These are phyloP conservation scores for Centropyge bicolor DNA, from an alignment of 2,797 vertebrate genomes.

Conservation along the genomic window DNA sequence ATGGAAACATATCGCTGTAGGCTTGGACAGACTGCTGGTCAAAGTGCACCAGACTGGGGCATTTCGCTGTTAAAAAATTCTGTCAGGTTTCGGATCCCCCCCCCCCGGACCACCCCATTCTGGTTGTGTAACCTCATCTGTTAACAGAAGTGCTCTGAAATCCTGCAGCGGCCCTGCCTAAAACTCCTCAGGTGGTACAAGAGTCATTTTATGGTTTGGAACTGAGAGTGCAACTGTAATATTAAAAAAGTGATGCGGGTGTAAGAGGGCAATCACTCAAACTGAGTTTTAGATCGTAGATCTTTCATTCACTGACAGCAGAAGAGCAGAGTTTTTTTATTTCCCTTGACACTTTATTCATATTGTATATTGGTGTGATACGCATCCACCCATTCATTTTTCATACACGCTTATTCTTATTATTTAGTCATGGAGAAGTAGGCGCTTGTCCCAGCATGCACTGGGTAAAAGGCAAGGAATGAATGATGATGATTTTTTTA, in stretches of 20 bases:
- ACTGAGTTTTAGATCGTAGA: not conserved
- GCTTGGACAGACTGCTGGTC: conserved; percentile 49
- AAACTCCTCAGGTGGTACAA: conserved; percentile 52
- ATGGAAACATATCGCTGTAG: conserved; percentile 38
- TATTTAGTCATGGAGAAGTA: not conserved
- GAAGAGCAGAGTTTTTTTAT: not conserved
- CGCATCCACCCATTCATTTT: not conserved
- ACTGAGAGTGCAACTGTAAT: conserved; percentile 18
- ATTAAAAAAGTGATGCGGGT: conserved; percentile 31
- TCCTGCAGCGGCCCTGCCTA: conserved; percentile 28
- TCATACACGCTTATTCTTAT: not conserved
- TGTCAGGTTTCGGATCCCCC: conserved; percentile 54
- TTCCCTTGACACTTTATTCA: not conserved
- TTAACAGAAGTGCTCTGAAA: conserved; percentile 49
- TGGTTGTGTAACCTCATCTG: conserved; percentile 59
- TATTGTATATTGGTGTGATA: not conserved
- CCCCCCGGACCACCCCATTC: conserved; percentile 25
- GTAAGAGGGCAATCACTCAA: conserved; percentile 23
- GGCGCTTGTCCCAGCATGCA: not conserved
- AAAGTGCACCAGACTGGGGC: conserved; percentile 46
- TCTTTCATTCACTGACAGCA: conserved; percentile 21
- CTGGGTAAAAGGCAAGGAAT: not conserved
- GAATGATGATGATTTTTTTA: not conserved
- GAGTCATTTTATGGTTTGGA: conserved; percentile 58
- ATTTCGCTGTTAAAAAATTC: conserved; percentile 48